A percentile compares a stretch with the other conserved stretches of the same genome.
phyloP scores from a whole-genome alignment of 2,888 invertebrate genomes.

The Geophilus truncorum region DNA sequence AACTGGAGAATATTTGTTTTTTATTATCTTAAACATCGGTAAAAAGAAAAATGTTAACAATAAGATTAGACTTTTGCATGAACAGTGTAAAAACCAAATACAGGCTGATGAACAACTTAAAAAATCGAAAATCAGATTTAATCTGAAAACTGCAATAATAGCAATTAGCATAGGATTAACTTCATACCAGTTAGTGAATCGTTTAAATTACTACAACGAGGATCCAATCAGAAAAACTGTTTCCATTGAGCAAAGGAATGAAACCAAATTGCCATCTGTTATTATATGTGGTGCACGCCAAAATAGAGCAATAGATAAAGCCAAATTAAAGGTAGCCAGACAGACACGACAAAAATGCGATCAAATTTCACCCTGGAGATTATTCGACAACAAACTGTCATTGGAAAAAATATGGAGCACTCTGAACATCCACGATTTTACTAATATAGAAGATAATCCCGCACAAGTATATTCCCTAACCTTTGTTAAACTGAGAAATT shows the following conservation, averaged over 20 bases:
- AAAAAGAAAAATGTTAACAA: not conserved
- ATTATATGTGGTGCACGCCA: not conserved
- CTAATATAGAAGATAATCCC: too few species aligned
- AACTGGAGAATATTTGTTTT: not conserved
- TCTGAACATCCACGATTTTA: not conserved
- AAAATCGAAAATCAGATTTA: not conserved
- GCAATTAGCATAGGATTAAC: too few species aligned
- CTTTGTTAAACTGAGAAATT: too few species aligned
- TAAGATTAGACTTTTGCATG: not conserved
- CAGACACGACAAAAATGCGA: not conserved
- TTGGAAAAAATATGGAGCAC: not conserved
- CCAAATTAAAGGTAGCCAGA: too few species aligned
- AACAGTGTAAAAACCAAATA: too few species aligned
- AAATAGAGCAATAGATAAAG: not conserved
- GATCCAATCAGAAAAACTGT: not conserved
- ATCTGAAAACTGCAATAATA: too few species aligned
- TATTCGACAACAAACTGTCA: not conserved
- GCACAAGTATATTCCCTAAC: too few species aligned
- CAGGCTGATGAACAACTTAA: not conserved
- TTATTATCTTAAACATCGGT: not conserved
- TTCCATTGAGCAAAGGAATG: not conserved
- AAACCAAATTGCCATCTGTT: not conserved
- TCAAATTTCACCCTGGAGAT: not conserved
- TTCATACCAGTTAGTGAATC: too few species aligned
- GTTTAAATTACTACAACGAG: not conserved